Evolutionary conservation across 1,140 invertebrate genomes (phyloP).

Genomic region (Drosophila parabipectinata): DNA sequence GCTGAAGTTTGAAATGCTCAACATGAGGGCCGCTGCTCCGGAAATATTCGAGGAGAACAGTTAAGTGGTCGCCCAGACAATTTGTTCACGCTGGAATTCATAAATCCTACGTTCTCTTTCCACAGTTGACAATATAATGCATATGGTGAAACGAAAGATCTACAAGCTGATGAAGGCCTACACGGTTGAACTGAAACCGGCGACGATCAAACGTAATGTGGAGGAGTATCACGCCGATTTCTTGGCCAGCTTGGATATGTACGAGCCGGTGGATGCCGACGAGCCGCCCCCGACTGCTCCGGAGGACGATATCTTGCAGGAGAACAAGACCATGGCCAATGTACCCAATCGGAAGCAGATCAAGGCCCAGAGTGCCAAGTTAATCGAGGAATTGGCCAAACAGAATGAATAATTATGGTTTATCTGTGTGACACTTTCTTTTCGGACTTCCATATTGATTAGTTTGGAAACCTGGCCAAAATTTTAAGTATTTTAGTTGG

Average conservation of each 20-base stretch:
- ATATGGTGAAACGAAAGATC: conserved; percentile 68
- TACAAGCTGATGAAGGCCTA: conserved; percentile 75
- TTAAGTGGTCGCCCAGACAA: conserved; percentile 29
- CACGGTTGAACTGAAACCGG: conserved; percentile 55
- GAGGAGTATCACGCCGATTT: conserved; percentile 71
- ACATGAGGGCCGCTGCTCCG: conserved; percentile 72
- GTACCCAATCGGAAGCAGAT: conserved; percentile 78
- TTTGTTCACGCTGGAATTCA: not conserved
- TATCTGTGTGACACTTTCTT: not conserved
- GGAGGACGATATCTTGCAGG: conserved; percentile 61
- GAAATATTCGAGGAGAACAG: conserved; percentile 74
- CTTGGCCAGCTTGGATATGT: conserved; percentile 53
- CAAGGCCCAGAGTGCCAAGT: conserved; percentile 71
- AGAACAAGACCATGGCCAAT: conserved; percentile 66
- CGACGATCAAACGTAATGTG: conserved; percentile 44
- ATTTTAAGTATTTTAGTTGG: conserved; percentile 18
- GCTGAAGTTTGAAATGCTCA: conserved; percentile 77
- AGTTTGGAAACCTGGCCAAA: conserved; percentile 12
- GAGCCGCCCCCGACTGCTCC: conserved; percentile 27
- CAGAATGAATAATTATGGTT: conserved; percentile 52
- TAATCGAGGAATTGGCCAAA: conserved; percentile 71
- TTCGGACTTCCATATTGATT: not conserved
- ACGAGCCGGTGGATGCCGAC: conserved; percentile 37
- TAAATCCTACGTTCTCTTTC: not conserved
- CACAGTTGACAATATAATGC: conserved; percentile 70